A percentile compares a stretch with the other conserved stretches of the same genome.
Evolutionary conservation across 2,888 invertebrate genomes (phyloP).

Genomic region (Chloromyia formosa): DNA sequence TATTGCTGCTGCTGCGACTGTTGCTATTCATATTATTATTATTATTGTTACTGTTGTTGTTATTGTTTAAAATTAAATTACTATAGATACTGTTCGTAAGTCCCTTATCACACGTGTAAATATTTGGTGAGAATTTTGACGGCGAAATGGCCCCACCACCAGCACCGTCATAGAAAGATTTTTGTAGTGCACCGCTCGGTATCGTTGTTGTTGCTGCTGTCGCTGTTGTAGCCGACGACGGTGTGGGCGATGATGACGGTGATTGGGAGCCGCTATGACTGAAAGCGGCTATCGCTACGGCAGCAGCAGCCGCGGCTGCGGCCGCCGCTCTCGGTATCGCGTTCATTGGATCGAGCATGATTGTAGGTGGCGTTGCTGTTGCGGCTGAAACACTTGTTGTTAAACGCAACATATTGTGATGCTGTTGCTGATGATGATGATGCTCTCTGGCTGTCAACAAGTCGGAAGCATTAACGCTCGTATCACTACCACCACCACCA

Average conservation of each 20-base stretch:
- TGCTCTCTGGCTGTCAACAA: not conserved
- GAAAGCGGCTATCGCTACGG: conserved; percentile 46
- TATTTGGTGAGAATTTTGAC: not conserved
- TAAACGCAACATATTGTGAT: not conserved
- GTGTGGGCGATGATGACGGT: not conserved
- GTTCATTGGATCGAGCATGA: not conserved
- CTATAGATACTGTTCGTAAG: not conserved
- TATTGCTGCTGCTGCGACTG: not conserved
- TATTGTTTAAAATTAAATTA: conserved; percentile 18
- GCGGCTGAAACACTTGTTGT: too few species aligned
- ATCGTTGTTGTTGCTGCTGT: not conserved
- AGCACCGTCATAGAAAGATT: not conserved
- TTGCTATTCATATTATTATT: conserved; percentile 8
- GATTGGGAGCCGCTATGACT: conserved; percentile 5
- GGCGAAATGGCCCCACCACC: too few species aligned
- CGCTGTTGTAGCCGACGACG: not conserved
- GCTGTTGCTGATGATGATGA: not conserved
- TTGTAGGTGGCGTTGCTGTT: not conserved
- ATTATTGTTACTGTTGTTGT: conserved; percentile 13
- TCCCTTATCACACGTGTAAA: not conserved
- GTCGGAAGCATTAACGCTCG: not conserved
- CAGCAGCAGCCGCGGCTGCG: conserved; percentile 40
- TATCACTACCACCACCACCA: not conserved
- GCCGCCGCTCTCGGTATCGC: not conserved
- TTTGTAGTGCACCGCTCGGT: not conserved